Evolutionary conservation across 2,888 invertebrate genomes (phyloP).

Genomic region (Lymantria monacha): DNA sequence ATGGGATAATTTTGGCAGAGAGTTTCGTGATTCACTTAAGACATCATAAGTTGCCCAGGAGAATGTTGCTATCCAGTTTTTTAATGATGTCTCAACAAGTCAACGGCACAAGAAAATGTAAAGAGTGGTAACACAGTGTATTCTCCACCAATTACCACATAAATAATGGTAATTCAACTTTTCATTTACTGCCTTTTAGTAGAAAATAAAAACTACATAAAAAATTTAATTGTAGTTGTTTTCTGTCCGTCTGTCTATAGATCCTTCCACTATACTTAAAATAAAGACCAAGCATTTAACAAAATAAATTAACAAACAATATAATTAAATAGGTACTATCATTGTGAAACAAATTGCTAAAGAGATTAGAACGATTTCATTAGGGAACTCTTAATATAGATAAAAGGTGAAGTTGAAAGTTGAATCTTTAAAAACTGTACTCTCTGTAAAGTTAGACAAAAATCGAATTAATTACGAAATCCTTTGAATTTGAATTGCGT

Average conservation of each 20-base stretch:
- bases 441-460: constrained; percentile 62
- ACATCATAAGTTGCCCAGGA: too few species aligned
- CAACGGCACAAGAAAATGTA: too few species aligned
- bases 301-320: constrained; percentile 5
- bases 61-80: too few species aligned
- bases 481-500: constrained; percentile 64
- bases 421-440: constrained; percentile 50
- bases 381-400: constrained; percentile 40
- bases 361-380: constrained; percentile 31
- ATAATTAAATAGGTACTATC: constrained; percentile 1
- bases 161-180: neutral
- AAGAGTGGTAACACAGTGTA: too few species aligned
- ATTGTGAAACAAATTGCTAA: constrained; percentile 11
- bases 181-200: too few species aligned
- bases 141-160: too few species aligned
- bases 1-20: too few species aligned
- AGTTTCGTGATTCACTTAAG: too few species aligned
- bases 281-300: neutral
- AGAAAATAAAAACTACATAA: too few species aligned
- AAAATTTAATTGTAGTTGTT: too few species aligned
- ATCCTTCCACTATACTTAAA: neutral
- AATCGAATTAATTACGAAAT: constrained; percentile 70
- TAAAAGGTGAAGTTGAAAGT: constrained; percentile 46
- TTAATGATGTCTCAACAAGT: too few species aligned
- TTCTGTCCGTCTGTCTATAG: too few species aligned